phyloP scores from a whole-genome alignment of 2,113 vertebrate genomes.

The Campylorhamphus procurvoides region DNA sequence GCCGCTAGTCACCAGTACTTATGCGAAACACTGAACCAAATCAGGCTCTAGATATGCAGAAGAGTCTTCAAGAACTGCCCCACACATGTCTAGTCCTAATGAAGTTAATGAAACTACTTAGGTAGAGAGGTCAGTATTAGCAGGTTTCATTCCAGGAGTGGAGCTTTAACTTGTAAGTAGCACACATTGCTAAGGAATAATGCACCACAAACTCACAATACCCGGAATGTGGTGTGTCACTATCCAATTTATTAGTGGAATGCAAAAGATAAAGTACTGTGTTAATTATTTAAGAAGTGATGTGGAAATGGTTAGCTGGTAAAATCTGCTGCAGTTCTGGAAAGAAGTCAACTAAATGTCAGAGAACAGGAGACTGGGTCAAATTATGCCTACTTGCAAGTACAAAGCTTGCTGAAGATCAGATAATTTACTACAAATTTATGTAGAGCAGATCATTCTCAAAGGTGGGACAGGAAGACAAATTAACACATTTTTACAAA shows the following conservation, averaged over 20 bases:
- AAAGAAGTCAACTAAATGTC: not conserved
- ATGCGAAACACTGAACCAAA: not conserved
- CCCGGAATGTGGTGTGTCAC: not conserved
- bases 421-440: not conserved
- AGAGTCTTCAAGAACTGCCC: not conserved
- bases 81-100: not conserved
- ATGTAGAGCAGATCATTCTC: not conserved
- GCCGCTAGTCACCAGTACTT: not conserved
- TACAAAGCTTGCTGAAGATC: not conserved
- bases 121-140: not conserved
- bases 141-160: not conserved
- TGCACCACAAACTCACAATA: not conserved
- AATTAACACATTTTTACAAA: not conserved
- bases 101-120: not conserved
- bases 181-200: not conserved
- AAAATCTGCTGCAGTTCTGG: conserved; percentile 18
- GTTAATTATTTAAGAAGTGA: conserved; percentile 41
- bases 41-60: not conserved
- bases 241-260: conserved; percentile 35
- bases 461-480: not conserved
- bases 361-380: not conserved
- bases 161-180: not conserved
- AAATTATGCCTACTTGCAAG: not conserved
- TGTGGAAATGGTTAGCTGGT: conserved; percentile 26
- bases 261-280: conserved; percentile 40